Evolutionary conservation across 2,888 invertebrate genomes (phyloP), one percentile per base, ranked within the genome.

Genomic region (Seira sanloemensis): DNA sequence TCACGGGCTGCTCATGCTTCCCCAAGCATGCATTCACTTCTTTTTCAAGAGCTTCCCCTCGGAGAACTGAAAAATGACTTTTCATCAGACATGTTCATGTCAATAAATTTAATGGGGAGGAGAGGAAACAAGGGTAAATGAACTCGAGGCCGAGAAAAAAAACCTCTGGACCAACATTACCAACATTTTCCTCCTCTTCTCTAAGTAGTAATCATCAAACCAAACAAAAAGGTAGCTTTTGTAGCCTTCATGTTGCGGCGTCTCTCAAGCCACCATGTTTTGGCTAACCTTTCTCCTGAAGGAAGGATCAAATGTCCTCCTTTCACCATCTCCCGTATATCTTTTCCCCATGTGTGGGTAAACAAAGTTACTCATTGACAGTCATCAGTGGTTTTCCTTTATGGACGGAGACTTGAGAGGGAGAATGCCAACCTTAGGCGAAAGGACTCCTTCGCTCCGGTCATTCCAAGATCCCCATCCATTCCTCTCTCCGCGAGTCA

Each of bases 161-260:
- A 37, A 37, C 5, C 37, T 7, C 37, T 37, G 12, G 5, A 37
- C 12, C 37, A 37, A 7, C 37, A 37, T 37, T 12, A 37, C 37
- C 12, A 37, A 7, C 12, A 37, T 58, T 58, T 58, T n/a, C n/a
- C 58, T 18, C 58, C 4, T 58, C 4, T n/a, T 18, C 58, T 58
- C 58, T 58, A 58, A 58, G 58, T 18, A 58, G 58, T 58, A n/a
- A 58, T 58, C 58, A 58, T 58, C 58, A 58, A 58, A 4, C n/a
- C 58, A 58, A 58, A 58, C 58, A 58, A 58, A 37, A n/a, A 58
- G n/a, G 58, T 5, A 58, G 16, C 58, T 58, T 58, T 12, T 4
- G 58, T 18, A 58, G 7, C 18, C n/a, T 9, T 7, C n/a, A 18
- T 58, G 9, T 58, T 58, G 58, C 37, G 37, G 37, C n/a, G n/a